phyloP scores from a whole-genome alignment of 2,888 invertebrate genomes.

The Automeris io region DNA sequence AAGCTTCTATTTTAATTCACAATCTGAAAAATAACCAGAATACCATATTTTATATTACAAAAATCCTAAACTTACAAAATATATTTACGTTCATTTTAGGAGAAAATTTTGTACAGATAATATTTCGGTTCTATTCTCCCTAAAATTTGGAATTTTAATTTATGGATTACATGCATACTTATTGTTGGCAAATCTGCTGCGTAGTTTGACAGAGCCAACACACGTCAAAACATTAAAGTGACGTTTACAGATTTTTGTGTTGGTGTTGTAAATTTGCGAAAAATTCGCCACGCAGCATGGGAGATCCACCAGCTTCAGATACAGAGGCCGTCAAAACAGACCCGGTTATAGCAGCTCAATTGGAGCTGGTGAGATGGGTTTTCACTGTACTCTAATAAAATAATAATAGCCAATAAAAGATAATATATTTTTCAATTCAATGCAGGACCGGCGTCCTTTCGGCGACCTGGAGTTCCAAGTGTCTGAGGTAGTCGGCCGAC shows the following conservation, averaged over 20 bases:
- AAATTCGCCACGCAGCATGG: conserved; percentile 70
- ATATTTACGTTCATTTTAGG: no score
- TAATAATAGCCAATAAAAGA: conserved; percentile 13
- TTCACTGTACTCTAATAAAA: conserved; percentile 8
- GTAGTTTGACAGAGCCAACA: no score
- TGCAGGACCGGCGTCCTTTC: conserved; percentile 79
- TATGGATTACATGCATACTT: no score
- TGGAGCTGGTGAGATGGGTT: conserved; percentile 44
- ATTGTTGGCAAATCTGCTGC: no score
- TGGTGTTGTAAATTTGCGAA: conserved; percentile 50
- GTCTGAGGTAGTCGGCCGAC: conserved; percentile 82
- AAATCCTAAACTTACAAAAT: no score
- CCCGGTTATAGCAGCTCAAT: conserved; percentile 36
- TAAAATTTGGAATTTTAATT: no score
- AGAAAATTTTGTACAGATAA: no score
- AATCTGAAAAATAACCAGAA: no score
- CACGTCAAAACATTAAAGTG: conserved; percentile 65
- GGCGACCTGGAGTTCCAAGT: conserved; percentile 83
- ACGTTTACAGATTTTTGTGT: conserved; percentile 72
- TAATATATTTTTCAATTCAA: conserved; percentile 30
- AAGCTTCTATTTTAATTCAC: no score
- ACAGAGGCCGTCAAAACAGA: conserved; percentile 48
- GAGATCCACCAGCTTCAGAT: conserved; percentile 59
- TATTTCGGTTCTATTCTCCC: no score
- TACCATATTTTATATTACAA: no score